These are phyloP conservation scores for Homarus americanus DNA, from an alignment of 1,140 invertebrate genomes.

Conservation along the genomic window DNA sequence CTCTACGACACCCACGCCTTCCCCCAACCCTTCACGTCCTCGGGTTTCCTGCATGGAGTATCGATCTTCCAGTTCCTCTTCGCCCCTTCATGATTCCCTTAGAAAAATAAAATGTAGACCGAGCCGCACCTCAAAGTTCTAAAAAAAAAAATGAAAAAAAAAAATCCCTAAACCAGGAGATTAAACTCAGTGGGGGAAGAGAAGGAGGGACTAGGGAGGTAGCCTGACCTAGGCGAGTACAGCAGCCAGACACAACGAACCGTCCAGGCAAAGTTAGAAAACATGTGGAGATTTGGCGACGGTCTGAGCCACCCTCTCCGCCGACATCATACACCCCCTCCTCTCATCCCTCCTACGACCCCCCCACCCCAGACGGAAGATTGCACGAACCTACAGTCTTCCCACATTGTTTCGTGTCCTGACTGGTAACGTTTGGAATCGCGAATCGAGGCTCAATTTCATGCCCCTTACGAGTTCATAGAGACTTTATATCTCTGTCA, in stretches of 20 bases:
- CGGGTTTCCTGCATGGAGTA: conserved; percentile 27
- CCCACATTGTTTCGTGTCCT: conserved; percentile 12
- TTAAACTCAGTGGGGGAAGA: neutral
- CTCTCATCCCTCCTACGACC: neutral
- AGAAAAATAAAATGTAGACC: neutral
- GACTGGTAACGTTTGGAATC: neutral
- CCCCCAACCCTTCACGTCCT: neutral
- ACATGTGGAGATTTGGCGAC: neutral
- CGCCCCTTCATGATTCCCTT: neutral
- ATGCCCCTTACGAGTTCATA: neutral
- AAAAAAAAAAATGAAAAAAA: neutral
- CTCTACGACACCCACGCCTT: neutral
- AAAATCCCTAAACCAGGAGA: neutral
- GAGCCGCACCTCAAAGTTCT: neutral
- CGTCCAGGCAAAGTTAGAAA: neutral
- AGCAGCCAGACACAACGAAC: neutral
- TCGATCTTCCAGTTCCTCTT: neutral
- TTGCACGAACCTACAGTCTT: neutral
- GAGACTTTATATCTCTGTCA: conserved; percentile 19
- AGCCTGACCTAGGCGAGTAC: too few species aligned
- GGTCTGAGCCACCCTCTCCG: neutral
- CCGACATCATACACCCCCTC: neutral
- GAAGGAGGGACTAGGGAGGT: neutral
- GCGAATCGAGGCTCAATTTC: neutral
- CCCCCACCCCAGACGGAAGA: neutral